Evolutionary conservation across 1,140 invertebrate genomes (phyloP).

Genomic region (Drosophila sp.): DNA sequence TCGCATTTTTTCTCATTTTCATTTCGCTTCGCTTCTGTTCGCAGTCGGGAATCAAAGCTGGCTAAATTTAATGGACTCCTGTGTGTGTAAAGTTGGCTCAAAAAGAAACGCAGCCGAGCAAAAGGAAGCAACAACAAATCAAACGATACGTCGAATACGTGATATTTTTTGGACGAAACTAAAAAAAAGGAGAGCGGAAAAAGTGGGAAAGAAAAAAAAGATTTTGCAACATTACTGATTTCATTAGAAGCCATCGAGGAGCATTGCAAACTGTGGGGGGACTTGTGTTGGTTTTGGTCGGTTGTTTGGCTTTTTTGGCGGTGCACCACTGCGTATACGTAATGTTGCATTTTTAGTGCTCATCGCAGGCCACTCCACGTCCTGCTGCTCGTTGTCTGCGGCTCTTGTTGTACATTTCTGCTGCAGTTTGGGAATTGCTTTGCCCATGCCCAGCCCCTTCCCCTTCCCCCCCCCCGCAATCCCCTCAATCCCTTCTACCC

Average conservation of each 20-base stretch:
- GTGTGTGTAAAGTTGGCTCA: slow-evolving; percentile 71
- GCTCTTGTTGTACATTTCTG: slow-evolving; percentile 83
- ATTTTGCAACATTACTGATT: slow-evolving; percentile 71
- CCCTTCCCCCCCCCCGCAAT: background rate
- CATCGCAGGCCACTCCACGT: slow-evolving; percentile 49
- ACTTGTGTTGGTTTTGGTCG: slow-evolving; percentile 32
- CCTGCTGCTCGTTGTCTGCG: slow-evolving; percentile 59
- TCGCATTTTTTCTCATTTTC: slow-evolving; percentile 38
- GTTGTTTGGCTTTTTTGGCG: slow-evolving; percentile 48
- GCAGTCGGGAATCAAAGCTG: slow-evolving; percentile 64
- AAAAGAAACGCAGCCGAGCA: slow-evolving; percentile 30
- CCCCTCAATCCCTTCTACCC: background rate
- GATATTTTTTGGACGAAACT: slow-evolving; percentile 15
- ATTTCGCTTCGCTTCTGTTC: slow-evolving; percentile 2
- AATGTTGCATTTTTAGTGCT: slow-evolving; percentile 78
- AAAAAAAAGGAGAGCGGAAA: background rate
- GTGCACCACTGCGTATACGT: slow-evolving; percentile 84
- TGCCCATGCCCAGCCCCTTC: slow-evolving; percentile 47
- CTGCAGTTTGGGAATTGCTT: slow-evolving; percentile 84
- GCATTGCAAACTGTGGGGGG: no score
- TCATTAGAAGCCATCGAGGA: slow-evolving; percentile 72
- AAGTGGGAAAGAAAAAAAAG: slow-evolving; percentile 11
- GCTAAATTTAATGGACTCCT: slow-evolving; percentile 78
- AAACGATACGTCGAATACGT: slow-evolving; percentile 54
- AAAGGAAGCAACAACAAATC: slow-evolving; percentile 42